These are phyloP conservation scores for Chrosomus eos DNA, from an alignment of 2,797 vertebrate genomes.

Conservation along the genomic window DNA sequence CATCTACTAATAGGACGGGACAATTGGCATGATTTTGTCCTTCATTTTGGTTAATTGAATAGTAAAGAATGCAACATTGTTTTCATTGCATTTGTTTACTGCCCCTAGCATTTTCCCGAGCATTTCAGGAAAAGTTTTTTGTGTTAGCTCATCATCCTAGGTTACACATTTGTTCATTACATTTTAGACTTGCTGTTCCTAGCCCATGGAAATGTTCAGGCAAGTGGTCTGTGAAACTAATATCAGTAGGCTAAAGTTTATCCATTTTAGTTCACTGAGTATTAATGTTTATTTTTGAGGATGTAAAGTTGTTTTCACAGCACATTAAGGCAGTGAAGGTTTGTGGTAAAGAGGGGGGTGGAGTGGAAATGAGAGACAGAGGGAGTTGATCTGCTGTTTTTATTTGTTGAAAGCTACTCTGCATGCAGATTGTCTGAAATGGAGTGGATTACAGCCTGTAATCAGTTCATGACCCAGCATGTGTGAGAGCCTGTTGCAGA, in stretches of 20 bases:
- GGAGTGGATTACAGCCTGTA: constrained; percentile 72
- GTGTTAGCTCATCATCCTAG: background rate
- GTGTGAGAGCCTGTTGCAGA: constrained; percentile 62
- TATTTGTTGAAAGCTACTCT: constrained; percentile 58
- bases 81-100: background rate
- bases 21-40: background rate
- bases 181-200: background rate
- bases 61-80: no score
- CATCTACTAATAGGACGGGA: background rate
- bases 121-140: background rate
- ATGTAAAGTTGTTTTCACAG: background rate
- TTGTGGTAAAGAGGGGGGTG: constrained; percentile 32
- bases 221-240: background rate
- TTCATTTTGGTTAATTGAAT: background rate
- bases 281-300: background rate
- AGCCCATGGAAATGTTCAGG: background rate
- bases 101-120: background rate
- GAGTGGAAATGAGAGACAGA: constrained; percentile 53
- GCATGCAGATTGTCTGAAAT: constrained; percentile 63
- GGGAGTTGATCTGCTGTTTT: constrained; percentile 58
- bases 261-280: background rate
- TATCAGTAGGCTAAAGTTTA: background rate
- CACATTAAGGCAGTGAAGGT: constrained; percentile 10
- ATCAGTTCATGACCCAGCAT: constrained; percentile 73
- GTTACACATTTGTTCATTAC: no score